Base-by-base conservation (phyloP, 1,140 invertebrate species). In the Bombus ignitus region DNA sequence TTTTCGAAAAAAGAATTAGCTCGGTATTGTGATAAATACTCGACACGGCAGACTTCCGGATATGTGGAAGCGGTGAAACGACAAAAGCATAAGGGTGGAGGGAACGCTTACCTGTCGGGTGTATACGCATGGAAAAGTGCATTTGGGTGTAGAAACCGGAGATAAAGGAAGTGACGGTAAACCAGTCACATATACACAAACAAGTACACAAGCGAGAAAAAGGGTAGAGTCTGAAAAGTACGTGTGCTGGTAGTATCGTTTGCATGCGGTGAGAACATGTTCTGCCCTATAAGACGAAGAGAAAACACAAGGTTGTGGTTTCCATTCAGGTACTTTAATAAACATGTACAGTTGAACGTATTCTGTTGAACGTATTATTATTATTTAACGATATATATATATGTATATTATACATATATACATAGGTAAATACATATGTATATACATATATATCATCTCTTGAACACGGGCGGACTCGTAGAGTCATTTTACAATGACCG, bases 291-390 rank as follows among this genome's bases (percentile, higher is more conserved):
- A 10, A 15, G 32, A 47, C 47, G n/a, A 72, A 83, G 74, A 85
- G 32, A 85, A 80, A 85, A 85, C 57, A 80, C 83, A 80, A 59
- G 68, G 12, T 65, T n/a, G n/a, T 47, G 32, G 77, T 80, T 85
- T 85, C 83, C 76, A 85, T 85, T 85, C 83, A 80, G 83, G 83
- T 85, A 85, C 83, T 85, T 80, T 85, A 85, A 85, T 85, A 80
- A 85, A 80, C 68, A 85, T 80, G 83, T 85, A 85, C 83, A 85
- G 83, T 85, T 71, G 76, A 85, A 80, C 82, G 53, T 71, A 83
- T 66, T 32, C 53, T 72, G 37, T 42, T 59, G 72, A 74, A 74
- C 44, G 73, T 74, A 75, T 83, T 53, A 71, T 78, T 77, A 77
- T 71, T 84, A 71, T 59, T 84, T 62, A 76, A 71, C 71, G 66